Evolutionary conservation across 2,888 invertebrate genomes (phyloP).

Genomic region (Leucophenga maculata): DNA sequence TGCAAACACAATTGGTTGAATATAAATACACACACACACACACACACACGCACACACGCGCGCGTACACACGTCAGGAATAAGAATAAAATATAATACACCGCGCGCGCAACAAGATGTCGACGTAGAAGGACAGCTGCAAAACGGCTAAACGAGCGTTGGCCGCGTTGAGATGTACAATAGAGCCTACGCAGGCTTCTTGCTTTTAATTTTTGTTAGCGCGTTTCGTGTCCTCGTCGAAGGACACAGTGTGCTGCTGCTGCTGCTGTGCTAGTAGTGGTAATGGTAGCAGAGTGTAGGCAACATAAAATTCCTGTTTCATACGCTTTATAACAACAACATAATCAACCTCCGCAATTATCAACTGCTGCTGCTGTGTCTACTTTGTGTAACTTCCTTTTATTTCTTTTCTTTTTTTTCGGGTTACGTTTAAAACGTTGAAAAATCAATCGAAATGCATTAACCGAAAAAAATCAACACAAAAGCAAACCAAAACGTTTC

Average conservation of each 20-base stretch:
- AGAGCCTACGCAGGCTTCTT: no score
- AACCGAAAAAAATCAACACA: no score
- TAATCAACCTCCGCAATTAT: no score
- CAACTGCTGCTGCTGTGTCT: background rate
- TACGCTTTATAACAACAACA: no score
- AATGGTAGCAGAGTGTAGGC: no score
- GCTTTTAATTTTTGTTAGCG: background rate
- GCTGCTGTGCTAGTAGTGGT: no score
- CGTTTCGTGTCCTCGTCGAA: constrained; percentile 8
- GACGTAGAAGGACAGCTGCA: constrained; percentile 8
- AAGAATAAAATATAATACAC: constrained; percentile 36
- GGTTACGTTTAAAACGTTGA: constrained; percentile 6
- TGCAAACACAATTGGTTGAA: background rate
- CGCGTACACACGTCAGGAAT: background rate
- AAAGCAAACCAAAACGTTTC: no score
- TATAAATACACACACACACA: constrained; percentile 23
- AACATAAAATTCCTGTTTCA: no score
- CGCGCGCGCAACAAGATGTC: constrained; percentile 25
- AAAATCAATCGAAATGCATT: constrained; percentile 17
- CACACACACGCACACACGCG: constrained; percentile 26
- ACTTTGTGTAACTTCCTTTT: background rate
- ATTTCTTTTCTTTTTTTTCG: background rate
- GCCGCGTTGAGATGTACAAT: background rate
- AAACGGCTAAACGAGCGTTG: background rate
- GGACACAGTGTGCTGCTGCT: background rate